Evolutionary conservation across 64 coral and sea anemone genomes (phyloP), one percentile per base, ranked within the genome.

Genomic region (Orbicella faveolata): DNA sequence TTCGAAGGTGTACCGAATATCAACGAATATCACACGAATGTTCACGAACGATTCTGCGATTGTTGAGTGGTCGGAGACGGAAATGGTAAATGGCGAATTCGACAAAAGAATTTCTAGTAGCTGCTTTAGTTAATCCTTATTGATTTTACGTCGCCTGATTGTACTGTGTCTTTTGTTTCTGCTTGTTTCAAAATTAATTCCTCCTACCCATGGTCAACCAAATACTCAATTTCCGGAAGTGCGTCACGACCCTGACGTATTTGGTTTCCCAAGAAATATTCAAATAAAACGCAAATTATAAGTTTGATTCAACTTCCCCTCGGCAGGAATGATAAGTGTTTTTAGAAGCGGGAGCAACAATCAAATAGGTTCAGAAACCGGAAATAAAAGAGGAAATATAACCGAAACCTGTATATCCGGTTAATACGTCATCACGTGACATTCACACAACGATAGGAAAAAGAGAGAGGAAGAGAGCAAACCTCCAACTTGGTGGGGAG

Each of bases 371-470:
- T 48, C 44, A 48, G 9, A 54, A 55, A 55, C 21, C 77, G 41
- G n/a, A 79, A 79, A 23, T 21, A 52, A 21, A 23, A 20, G 76
- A 53, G 36, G 35, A 64, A 64, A 70, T 26, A 70, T 20, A 54
- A 54, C 21, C 23, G 9, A 57, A 79, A 79, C 51, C 52, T 79
- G 77, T 26, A 57, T 26, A 25, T 79, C 77, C 77, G 77, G 77
- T 79, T 55, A 1, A 16, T 23, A 30, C 51, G 77, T 79, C 77
- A 54, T 79, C 77, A 79, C 77, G 77, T 79, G 77, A 79, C 77
- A 20, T 59, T 79, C 77, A 61, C 25, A 23, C 5, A 23, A 70
- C 67, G 25, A 70, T 6, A 26, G 30, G 30, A 30, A 30, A 30
- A 30, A 30, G 30, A 30, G 30, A 30, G 30, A 30, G 30, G 30